These are phyloP conservation scores for Heliothis peltigera DNA, from an alignment of 2,888 invertebrate species.

Conservation along the genomic window DNA sequence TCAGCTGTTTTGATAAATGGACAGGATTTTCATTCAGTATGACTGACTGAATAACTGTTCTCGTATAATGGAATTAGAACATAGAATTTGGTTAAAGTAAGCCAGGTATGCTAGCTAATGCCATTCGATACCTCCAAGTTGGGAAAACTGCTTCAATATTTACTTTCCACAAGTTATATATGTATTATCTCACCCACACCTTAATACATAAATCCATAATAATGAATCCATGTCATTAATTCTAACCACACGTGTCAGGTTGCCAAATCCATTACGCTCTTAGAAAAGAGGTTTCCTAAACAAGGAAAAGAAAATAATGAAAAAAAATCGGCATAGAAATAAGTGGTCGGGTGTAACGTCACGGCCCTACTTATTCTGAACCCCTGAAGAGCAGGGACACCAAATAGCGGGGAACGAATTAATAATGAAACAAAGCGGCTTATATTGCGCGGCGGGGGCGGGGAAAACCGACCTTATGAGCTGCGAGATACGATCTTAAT, in stretches of 20 bases:
- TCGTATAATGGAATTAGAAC: too few relatives aligned
- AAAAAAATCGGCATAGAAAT: constrained; percentile 69
- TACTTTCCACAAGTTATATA: background rate
- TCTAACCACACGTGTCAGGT: constrained; percentile 8
- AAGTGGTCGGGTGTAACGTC: constrained; percentile 77
- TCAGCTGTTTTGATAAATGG: constrained; percentile 20
- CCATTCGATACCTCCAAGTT: background rate
- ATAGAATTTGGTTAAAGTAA: too few relatives aligned
- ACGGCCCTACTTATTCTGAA: constrained; percentile 80
- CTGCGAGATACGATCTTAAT: constrained; percentile 85
- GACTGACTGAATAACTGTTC: too few relatives aligned
- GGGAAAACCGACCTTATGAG: constrained; percentile 80
- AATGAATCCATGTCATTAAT: constrained; percentile 1
- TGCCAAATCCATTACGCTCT: constrained; percentile 37
- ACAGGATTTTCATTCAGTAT: background rate
- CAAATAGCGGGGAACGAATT: constrained; percentile 87
- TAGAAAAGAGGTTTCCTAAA: constrained; percentile 46
- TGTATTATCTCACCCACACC: background rate
- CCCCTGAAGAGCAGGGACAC: constrained; percentile 85
- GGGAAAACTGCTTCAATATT: background rate
- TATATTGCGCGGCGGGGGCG: constrained; percentile 71
- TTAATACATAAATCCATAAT: constrained; percentile 6
- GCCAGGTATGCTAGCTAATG: too few relatives aligned
- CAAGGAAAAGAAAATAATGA: constrained; percentile 60
- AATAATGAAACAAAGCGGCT: constrained; percentile 85